phyloP scores from a whole-genome alignment of 2,113 vertebrate genomes.

The Brienomyrus brachyistius region DNA sequence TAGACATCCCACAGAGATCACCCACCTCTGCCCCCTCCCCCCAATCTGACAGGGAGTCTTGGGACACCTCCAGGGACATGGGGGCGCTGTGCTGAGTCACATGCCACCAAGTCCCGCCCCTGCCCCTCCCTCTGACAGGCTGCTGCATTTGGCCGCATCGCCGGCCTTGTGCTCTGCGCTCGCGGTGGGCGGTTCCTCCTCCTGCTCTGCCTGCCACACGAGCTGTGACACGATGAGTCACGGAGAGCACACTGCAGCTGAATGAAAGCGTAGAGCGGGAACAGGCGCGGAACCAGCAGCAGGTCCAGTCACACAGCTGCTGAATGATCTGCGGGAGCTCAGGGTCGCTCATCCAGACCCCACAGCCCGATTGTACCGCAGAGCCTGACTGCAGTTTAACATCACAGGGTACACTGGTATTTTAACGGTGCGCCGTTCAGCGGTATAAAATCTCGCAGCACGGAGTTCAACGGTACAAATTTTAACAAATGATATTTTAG shows the following conservation, averaged over 20 bases:
- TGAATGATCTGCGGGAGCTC: background rate
- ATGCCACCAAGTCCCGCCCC: background rate
- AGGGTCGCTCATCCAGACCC: background rate
- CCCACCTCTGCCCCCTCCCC: background rate
- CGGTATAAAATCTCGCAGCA: background rate
- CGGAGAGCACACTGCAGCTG: background rate
- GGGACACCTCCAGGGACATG: background rate
- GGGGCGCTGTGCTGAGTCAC: background rate
- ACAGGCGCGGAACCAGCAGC: background rate
- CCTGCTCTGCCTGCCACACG: background rate
- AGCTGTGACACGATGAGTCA: background rate
- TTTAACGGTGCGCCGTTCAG: background rate
- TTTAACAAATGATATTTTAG: background rate
- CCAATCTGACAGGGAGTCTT: background rate
- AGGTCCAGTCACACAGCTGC: background rate
- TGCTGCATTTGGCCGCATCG: slow-evolving; percentile 5
- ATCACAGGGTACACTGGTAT: background rate
- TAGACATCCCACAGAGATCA: background rate
- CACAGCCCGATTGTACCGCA: background rate
- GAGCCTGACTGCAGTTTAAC: background rate
- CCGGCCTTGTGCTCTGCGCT: background rate
- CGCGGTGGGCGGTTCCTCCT: background rate
- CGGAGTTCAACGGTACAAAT: background rate
- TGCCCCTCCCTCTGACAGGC: slow-evolving; percentile 5
- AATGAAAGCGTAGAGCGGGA: background rate